Evolutionary conservation across 2,113 vertebrate genomes (phyloP), one percentile per base, ranked within the genome.

Genomic region (Ciconia boyciana): DNA sequence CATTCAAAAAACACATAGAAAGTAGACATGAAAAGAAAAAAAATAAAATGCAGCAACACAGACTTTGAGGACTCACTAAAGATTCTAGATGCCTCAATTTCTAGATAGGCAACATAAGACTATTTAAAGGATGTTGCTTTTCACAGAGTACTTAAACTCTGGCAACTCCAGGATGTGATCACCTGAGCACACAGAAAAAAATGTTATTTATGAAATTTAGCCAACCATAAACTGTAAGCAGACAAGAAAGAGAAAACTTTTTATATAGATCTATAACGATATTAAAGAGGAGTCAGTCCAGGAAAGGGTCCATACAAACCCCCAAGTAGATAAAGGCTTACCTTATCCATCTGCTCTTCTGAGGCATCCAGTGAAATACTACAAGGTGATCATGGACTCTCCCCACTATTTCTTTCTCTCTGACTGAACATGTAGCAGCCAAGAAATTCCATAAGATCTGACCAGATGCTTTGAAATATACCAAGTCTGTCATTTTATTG

Each of bases 381-480:
- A 70, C 60, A 83, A 87, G 57, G n/a, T 44, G 68, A 64, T 64
- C 39, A 61, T 21, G 13, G 17, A 49, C 60, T 87, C 4, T 26
- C 18, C 14, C 20, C 49, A 39, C 52, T 68, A 18, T 58, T 89
- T 52, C 54, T 57, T 87, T 83, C 71, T 88, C 29, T 91, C 62
- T 77, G 65, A 69, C 48, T 87, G 78, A 77, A 57, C 28, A 68
- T 28, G 44, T 39, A 87, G 80, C 26, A 77, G 79, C 41, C 32
- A 79, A 83, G 62, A 91, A 83, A 83, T 77, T 79, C 82, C 54
- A 44, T 43, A 18, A 95, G 64, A 77, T 93, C 61, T 90, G 71
- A 78, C 28, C 72, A 87, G 70, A 80, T 39, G 69, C 80, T 90
- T 96, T 91, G 76, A 93, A 91, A 88, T 77, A 36, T n/a, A 93